Percentiles rank a stretch among this genome's conserved stretches.
Evolutionary conservation across 2,888 invertebrate genomes (phyloP).

Genomic region (Erebia epiphron): DNA sequence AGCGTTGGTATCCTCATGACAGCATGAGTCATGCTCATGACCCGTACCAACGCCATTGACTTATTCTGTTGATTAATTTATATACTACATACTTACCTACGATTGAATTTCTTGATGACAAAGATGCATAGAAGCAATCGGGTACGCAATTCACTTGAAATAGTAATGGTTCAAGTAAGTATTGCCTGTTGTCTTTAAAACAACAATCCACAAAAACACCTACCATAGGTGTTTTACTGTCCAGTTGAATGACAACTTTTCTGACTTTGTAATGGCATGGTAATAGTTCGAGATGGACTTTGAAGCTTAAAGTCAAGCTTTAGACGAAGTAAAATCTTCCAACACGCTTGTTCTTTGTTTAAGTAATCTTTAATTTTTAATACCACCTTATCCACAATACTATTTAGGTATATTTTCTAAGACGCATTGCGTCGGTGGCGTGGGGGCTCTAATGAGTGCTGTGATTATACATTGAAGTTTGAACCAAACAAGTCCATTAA

Average conservation of each 20-base stretch:
- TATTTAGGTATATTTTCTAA: conserved; percentile 29
- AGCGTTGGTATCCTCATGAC: neutral
- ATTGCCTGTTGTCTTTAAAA: too few species aligned
- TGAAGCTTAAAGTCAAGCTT: too few species aligned
- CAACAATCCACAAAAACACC: too few species aligned
- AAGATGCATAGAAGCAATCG: neutral
- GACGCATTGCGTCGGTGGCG: conserved; percentile 41
- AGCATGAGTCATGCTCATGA: conserved; percentile 1
- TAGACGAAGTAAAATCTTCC: too few species aligned
- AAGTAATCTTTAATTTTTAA: too few species aligned
- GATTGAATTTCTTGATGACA: neutral
- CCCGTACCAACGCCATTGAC: neutral
- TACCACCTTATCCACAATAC: conserved; percentile 16
- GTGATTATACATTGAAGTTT: conserved; percentile 38
- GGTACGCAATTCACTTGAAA: neutral
- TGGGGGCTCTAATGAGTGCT: conserved; percentile 35
- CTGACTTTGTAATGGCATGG: too few species aligned
- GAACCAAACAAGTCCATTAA: conserved; percentile 36
- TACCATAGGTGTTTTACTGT: too few species aligned
- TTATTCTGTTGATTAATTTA: neutral
- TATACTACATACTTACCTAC: too few species aligned
- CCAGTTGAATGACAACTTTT: too few species aligned
- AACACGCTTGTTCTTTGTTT: too few species aligned
- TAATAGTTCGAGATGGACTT: too few species aligned
- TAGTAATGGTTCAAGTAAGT: too few species aligned